These are phyloP conservation scores for Pristis pectinata DNA, from an alignment of 2,797 vertebrate species.

Conservation along the genomic window DNA sequence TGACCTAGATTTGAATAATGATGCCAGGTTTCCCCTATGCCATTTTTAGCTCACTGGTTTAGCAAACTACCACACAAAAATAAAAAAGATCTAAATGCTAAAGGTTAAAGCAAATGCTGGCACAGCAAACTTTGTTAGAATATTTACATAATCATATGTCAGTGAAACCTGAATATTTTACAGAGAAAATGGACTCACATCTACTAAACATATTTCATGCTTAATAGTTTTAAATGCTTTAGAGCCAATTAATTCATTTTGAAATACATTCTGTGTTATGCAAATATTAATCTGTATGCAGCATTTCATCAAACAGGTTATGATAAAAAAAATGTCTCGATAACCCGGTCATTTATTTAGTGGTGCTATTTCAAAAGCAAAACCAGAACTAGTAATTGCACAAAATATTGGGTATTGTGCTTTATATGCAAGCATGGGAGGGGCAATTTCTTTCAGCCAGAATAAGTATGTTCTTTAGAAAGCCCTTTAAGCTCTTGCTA, in stretches of 20 bases:
- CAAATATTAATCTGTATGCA: background rate
- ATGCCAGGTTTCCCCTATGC: background rate
- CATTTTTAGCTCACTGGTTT: background rate
- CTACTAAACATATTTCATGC: background rate
- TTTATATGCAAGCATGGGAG: background rate
- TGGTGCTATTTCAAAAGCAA: background rate
- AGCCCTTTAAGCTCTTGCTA: background rate
- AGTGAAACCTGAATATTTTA: background rate
- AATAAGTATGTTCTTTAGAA: background rate
- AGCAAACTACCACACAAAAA: background rate
- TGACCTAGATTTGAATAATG: too few relatives aligned
- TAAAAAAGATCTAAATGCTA: background rate
- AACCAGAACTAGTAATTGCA: background rate
- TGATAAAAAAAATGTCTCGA: background rate
- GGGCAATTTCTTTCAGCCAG: background rate
- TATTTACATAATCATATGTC: background rate
- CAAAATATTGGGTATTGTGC: background rate
- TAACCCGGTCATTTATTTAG: background rate
- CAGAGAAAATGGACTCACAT: background rate
- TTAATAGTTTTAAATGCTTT: background rate
- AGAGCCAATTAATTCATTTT: background rate
- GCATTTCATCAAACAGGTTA: background rate
- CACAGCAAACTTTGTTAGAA: background rate
- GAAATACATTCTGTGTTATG: background rate
- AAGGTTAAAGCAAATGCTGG: background rate